Evolutionary conservation across 2,797 vertebrate genomes (phyloP), one percentile per base, ranked within the genome.

Genomic region (Emydoidea blandingii): DNA sequence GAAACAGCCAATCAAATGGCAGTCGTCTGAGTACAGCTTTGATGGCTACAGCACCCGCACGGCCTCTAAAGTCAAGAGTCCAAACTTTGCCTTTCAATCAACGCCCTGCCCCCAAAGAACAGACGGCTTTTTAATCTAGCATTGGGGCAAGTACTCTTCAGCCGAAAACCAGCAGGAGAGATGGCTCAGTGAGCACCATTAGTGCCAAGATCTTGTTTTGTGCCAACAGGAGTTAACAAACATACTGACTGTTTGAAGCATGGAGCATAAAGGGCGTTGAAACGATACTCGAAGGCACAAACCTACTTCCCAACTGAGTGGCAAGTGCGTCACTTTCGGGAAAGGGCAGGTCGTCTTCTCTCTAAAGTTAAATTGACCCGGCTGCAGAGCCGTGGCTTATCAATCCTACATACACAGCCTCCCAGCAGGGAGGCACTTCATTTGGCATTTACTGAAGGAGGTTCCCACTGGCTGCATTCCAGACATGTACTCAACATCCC

Each of bases 401-500:
- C 92, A 89, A 37, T 56, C 34, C 82, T 79, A 44, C 87, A 68
- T 78, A 91, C 72, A 95, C 31, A 92, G 92, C 84, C 59, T 50
- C 72, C 65, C 54, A 76, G 82, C 44, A 95, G 93, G 94, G 95
- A 86, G 87, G 86, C 79, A 88, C 56, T 91, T 82, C 80, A 5
- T 74, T 72, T 91, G 86, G 95, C 87, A 84, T 98, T 98, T 98
- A 97, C 76, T 89, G 4, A 98, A 97, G 98, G 97, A 98, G 96
- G 94, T n/a, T 96, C 95, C 95, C 50, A 12, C n/a, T 97, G 97
- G 97, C 97, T 96, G 34, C 3, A 31, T 83, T 96, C 97, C 97
- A 98, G 85, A 94, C 72, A 80, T 90, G 91, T 95, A 79, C 41
- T 95, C 50, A 87, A 53, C 96, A 91, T 92, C 97, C 94, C 93